phyloP scores from a whole-genome alignment of 2,113 vertebrate species.

The Odontesthes bonariensis region DNA sequence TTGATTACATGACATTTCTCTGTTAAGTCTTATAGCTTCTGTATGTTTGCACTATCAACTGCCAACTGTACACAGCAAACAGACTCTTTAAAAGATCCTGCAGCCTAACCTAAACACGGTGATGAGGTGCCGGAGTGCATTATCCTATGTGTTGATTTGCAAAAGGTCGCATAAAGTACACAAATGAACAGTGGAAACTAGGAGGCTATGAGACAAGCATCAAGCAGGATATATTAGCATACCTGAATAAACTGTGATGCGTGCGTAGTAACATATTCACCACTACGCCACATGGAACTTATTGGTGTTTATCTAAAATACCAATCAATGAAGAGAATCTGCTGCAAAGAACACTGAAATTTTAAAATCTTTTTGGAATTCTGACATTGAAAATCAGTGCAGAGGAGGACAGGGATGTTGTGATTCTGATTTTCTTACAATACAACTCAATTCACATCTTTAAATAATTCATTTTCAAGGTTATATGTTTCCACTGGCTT shows the following conservation, averaged over 20 bases:
- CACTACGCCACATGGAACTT: neutral
- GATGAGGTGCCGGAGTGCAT: neutral
- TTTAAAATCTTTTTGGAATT: too few relatives aligned
- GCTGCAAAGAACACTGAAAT: too few relatives aligned
- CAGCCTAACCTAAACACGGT: conserved; percentile 32
- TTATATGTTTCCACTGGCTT: too few relatives aligned
- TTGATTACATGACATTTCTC: conserved; percentile 32
- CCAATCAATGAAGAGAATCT: too few relatives aligned
- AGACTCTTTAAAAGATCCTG: neutral
- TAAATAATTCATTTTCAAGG: too few relatives aligned
- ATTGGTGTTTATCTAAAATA: too few relatives aligned
- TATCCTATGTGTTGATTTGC: conserved; percentile 4
- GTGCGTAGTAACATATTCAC: neutral
- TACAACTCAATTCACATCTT: too few relatives aligned
- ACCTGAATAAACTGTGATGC: conserved; percentile 51
- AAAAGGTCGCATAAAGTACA: conserved; percentile 50
- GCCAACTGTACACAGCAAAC: conserved; percentile 30
- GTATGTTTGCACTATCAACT: conserved; percentile 40
- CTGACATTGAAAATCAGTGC: too few relatives aligned
- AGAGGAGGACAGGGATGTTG: too few relatives aligned
- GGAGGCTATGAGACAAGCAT: conserved; percentile 4
- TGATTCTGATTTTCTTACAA: too few relatives aligned
- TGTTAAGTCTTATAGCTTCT: conserved; percentile 49
- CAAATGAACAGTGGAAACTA: conserved; percentile 4
- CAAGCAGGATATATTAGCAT: conserved; percentile 34